phyloP scores from a whole-genome alignment of 2,888 invertebrate species.

The Apamea crenata region DNA sequence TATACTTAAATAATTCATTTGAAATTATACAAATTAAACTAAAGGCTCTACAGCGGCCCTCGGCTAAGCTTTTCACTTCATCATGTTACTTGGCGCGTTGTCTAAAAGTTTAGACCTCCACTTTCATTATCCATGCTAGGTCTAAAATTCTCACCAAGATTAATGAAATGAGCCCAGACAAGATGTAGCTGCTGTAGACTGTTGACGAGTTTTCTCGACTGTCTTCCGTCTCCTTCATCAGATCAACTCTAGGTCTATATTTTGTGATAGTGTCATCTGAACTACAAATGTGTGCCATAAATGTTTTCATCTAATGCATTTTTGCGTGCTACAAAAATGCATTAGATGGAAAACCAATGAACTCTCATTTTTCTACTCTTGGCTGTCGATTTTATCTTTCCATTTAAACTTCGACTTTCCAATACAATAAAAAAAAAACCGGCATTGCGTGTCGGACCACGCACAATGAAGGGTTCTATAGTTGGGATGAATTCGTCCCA shows the following conservation, averaged over 20 bases:
- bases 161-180: not conserved
- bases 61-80: not conserved
- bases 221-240: not conserved
- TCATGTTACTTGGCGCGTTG: not conserved
- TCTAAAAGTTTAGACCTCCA: not conserved
- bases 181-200: not conserved
- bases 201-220: not conserved
- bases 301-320: no score
- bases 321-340: no score
- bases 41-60: not conserved
- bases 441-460: not conserved
- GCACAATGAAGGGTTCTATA: not conserved
- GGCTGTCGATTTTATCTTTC: not conserved
- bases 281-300: not conserved
- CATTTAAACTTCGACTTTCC: not conserved
- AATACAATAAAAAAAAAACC: not conserved
- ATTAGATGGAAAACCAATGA: not conserved
- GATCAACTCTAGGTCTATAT: not conserved
- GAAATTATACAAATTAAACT: not conserved
- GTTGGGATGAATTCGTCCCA: not conserved
- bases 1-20: not conserved
- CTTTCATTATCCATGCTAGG: not conserved
- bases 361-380: not conserved
- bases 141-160: not conserved
- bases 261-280: not conserved